Conservation (phyloP, 2,888 invertebrate genomes). For the Abscondita cerata region DNA sequence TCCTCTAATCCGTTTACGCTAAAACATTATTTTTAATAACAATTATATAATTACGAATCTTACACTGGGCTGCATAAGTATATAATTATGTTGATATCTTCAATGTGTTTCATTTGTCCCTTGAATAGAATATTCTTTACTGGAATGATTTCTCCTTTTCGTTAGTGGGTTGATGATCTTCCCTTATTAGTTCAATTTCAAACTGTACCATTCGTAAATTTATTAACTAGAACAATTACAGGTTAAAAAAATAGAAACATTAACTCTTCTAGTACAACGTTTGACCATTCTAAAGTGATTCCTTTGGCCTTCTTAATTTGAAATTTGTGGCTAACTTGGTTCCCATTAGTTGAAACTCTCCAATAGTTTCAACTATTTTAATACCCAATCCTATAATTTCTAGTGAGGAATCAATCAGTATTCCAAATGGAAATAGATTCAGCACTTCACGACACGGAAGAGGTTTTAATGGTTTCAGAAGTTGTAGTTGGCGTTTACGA, state of each 20-base stretch:
- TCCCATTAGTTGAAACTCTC: constrained; percentile 69
- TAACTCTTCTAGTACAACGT: no score
- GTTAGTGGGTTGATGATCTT: constrained; percentile 9
- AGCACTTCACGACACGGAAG: constrained; percentile 74
- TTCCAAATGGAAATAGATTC: constrained; percentile 85
- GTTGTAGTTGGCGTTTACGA: constrained; percentile 40
- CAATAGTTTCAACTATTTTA: constrained; percentile 76
- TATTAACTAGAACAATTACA: constrained; percentile 69
- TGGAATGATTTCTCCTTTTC: constrained; percentile 15
- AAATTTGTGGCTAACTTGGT: constrained; percentile 72
- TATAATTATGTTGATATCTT: constrained; percentile 80
- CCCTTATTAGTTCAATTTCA: constrained; percentile 72
- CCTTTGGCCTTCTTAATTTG: constrained; percentile 80
- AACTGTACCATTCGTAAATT: constrained; percentile 79
- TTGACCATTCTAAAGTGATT: constrained; percentile 81
- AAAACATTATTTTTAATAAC: constrained; percentile 41
- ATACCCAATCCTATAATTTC: constrained; percentile 78
- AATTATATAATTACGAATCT: constrained; percentile 52
- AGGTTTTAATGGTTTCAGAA: constrained; percentile 58
- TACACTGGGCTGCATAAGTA: constrained; percentile 88
- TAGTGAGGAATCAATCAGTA: constrained; percentile 78
- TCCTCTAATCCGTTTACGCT: constrained; percentile 85
- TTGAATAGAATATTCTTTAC: constrained; percentile 74
- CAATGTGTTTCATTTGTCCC: constrained; percentile 84
- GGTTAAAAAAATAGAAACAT: not conserved